phyloP scores from a whole-genome alignment of 2,797 vertebrate species.

The Cygnus olor region DNA sequence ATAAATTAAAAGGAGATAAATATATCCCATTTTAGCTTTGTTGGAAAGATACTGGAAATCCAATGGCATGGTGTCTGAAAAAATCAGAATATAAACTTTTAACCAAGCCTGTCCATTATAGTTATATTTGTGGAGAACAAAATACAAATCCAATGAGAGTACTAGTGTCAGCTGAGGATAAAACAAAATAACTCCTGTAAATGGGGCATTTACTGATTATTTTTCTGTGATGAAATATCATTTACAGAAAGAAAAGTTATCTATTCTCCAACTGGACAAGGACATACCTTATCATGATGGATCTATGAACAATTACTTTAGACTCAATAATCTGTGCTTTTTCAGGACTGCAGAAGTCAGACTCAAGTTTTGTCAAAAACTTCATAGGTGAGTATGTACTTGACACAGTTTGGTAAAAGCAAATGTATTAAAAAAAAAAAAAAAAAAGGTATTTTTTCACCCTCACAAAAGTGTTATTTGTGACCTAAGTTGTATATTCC shows the following conservation, averaged over 20 bases:
- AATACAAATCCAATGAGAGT: background rate
- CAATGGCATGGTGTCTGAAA: background rate
- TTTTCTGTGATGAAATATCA: background rate
- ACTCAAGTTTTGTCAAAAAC: background rate
- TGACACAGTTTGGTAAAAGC: background rate
- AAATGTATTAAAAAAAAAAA: background rate
- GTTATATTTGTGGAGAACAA: background rate
- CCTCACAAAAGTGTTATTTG: background rate
- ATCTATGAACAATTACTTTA: background rate
- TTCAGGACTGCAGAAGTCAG: background rate
- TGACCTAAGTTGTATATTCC: background rate
- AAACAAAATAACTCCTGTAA: background rate
- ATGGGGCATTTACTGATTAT: background rate
- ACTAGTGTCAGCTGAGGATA: background rate
- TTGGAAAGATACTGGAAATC: background rate
- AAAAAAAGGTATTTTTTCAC: no score
- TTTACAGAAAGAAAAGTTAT: background rate
- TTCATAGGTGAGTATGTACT: background rate
- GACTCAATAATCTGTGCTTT: background rate
- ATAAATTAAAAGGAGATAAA: background rate
- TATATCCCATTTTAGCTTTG: background rate
- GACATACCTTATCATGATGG: background rate
- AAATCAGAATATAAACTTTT: background rate
- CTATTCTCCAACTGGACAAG: background rate
- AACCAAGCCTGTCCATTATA: background rate